A percentile compares a stretch with the other conserved stretches of the same genome.
These are phyloP conservation scores for Hypanus sabinus DNA, from an alignment of 2,113 vertebrate genomes.

Conservation along the genomic window DNA sequence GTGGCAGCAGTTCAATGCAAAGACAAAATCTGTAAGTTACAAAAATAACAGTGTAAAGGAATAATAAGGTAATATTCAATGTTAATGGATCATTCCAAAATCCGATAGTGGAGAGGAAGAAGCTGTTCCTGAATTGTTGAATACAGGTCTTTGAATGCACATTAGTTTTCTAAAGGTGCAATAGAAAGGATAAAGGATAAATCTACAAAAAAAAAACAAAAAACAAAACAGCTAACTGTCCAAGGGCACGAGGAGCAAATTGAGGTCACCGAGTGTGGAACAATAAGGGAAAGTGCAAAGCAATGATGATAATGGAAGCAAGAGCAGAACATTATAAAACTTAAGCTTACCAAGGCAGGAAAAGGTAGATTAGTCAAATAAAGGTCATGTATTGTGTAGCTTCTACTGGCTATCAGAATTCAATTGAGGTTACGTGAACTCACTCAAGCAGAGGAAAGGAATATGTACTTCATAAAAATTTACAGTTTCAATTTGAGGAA, in stretches of 20 bases:
- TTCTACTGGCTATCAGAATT: neutral
- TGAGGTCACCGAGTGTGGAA: neutral
- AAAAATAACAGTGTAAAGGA: no score
- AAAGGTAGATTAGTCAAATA: neutral
- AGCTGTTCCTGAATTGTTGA: no score
- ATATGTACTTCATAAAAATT: neutral
- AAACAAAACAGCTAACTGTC: neutral
- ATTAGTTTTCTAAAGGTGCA: neutral
- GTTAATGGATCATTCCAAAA: no score
- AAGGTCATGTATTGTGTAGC: neutral
- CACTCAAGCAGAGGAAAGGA: neutral
- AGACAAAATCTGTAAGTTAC: no score
- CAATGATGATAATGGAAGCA: neutral
- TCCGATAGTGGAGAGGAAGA: no score
- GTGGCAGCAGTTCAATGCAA: no score
- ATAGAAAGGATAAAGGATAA: neutral
- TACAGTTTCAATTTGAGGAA: neutral
- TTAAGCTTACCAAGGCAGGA: neutral
- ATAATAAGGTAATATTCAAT: no score
- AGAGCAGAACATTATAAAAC: neutral
- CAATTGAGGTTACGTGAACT: no score
- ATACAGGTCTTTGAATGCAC: no score
- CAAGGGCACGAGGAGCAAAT: neutral
- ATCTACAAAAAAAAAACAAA: neutral
- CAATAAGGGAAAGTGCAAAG: neutral